Evolutionary conservation across 2,888 invertebrate genomes (phyloP).

Genomic region (Tipula unca): DNA sequence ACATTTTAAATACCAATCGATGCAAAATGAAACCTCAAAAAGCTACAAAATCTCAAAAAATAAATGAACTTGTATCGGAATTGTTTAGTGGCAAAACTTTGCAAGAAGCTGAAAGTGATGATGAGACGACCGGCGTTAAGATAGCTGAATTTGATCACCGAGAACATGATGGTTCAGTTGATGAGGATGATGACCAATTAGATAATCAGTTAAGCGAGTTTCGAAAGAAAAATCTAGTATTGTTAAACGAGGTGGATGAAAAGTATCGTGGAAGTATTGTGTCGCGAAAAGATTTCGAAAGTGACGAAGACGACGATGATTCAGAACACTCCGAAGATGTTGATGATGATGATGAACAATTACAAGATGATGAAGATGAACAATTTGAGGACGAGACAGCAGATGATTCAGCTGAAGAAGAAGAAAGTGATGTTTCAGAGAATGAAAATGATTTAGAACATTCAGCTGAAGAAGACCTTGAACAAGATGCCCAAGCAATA

Average conservation of each 20-base stretch:
- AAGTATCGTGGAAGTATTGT: slow-evolving; percentile 67
- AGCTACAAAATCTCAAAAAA: neutral
- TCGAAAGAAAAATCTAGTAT: slow-evolving; percentile 56
- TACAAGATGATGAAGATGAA: slow-evolving; percentile 24
- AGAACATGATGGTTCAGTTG: slow-evolving; percentile 30
- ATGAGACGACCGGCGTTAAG: slow-evolving; percentile 51
- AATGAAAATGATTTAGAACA: slow-evolving; percentile 32
- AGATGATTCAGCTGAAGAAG: slow-evolving; percentile 24
- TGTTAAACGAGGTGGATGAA: slow-evolving; percentile 59
- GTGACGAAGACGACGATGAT: slow-evolving; percentile 26
- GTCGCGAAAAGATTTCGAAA: slow-evolving; percentile 45
- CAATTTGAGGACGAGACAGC: neutral
- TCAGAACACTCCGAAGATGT: slow-evolving; percentile 27
- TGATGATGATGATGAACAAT: slow-evolving; percentile 24
- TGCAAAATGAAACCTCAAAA: neutral
- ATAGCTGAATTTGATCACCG: slow-evolving; percentile 38
- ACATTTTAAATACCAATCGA: neutral
- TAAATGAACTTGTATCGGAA: neutral
- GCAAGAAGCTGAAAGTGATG: slow-evolving; percentile 45
- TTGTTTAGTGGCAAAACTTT: slow-evolving; percentile 14
- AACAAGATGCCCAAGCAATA: neutral
- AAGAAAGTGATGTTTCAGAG: slow-evolving; percentile 26
- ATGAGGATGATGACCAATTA: slow-evolving; percentile 27
- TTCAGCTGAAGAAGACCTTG: slow-evolving; percentile 30
- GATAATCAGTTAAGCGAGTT: slow-evolving; percentile 52